Evolutionary conservation across 2,113 vertebrate genomes (phyloP).

Genomic region (Callaeas wilsoni): DNA sequence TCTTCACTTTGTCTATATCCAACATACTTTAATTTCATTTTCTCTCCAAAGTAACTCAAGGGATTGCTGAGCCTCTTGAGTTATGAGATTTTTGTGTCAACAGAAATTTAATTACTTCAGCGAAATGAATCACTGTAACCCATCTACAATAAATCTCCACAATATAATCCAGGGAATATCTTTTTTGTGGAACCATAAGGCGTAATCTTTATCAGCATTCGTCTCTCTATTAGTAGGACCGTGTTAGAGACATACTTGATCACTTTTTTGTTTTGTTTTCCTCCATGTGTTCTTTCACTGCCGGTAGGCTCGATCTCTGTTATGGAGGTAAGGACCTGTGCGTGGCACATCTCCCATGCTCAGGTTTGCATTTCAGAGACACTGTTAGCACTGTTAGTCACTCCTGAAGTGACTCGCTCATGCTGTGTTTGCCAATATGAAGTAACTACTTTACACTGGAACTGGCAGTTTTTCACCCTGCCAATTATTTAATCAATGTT

Average conservation of each 20-base stretch:
- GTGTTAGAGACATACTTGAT: not conserved
- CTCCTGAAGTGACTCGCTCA: not conserved
- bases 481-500: not conserved
- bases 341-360: not conserved
- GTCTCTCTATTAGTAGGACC: not conserved
- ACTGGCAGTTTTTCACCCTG: not conserved
- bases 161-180: not conserved
- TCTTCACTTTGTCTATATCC: conserved; percentile 25
- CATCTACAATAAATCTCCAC: conserved; percentile 17
- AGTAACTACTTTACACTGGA: not conserved
- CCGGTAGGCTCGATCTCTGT: accelerated
- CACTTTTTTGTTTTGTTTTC: not conserved
- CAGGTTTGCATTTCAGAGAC: not conserved
- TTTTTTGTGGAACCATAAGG: not conserved
- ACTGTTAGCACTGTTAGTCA: not conserved
- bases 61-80: conserved; percentile 18
- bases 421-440: not conserved
- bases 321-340: not conserved
- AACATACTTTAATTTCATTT: conserved; percentile 50
- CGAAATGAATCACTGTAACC: conserved; percentile 3
- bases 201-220: not conserved
- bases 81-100: conserved; percentile 57
- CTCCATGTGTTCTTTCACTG: not conserved
- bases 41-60: conserved; percentile 11
- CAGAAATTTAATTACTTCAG: conserved; percentile 50